phyloP scores from a whole-genome alignment of 2,797 vertebrate species.

The Oreortyx pictus region DNA sequence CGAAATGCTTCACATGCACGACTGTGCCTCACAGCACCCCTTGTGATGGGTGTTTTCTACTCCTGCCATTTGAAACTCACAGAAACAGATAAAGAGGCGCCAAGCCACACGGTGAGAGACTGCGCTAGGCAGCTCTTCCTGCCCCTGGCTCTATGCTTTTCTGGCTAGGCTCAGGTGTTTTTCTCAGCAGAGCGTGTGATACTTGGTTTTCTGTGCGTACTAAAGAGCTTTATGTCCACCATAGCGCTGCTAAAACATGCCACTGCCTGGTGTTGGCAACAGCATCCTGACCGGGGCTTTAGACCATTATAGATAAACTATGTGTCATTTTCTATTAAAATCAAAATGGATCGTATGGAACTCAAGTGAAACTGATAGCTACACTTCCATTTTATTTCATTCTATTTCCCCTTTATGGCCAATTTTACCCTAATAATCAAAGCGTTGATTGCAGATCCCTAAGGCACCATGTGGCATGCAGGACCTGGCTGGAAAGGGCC shows the following conservation, averaged over 20 bases:
- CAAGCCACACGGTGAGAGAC: not conserved
- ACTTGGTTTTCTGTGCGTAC: not conserved
- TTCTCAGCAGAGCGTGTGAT: not conserved
- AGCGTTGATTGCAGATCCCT: conserved; percentile 12
- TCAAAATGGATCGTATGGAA: conserved; percentile 56
- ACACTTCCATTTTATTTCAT: conserved; percentile 43
- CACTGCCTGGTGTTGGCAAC: not conserved
- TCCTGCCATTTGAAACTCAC: not conserved
- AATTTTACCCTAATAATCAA: conserved; percentile 33
- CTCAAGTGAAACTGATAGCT: conserved; percentile 37
- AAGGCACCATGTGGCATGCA: not conserved
- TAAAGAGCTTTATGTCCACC: conserved; percentile 26
- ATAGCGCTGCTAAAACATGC: not conserved
- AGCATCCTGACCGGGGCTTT: not conserved
- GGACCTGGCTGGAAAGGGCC: not conserved
- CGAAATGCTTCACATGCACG: not conserved
- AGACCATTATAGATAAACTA: conserved; percentile 19
- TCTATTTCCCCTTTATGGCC: conserved; percentile 39
- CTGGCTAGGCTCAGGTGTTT: not conserved
- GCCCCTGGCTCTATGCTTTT: not conserved
- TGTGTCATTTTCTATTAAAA: conserved; percentile 46
- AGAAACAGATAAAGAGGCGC: not conserved
- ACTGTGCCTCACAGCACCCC: conserved; percentile 16
- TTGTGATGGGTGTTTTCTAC: not conserved
- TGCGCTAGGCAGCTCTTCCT: not conserved